Base-by-base conservation (phyloP, 2,888 invertebrate species). In the Meliscaeva auricollis region DNA sequence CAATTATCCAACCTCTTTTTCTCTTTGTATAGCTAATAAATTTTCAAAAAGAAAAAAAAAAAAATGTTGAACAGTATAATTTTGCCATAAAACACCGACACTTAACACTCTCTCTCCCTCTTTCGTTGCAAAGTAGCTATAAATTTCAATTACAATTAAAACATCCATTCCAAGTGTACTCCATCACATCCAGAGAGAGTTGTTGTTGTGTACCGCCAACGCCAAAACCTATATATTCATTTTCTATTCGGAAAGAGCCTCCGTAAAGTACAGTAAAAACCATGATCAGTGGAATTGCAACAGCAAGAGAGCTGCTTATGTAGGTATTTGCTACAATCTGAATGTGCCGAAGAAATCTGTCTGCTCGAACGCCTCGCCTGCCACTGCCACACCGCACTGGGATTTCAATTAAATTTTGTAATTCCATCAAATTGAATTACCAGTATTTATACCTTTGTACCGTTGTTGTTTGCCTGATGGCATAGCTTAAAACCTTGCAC, bases 401-500 rank as follows among this genome's bases (percentile, higher is more conserved):
- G 87, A 82, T 87, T 87, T 82, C 87, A 87, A 87, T 87, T 87
- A 87, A 82, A 82, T 87, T 82, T 74, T 62, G 87, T 87, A 87
- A 87, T 87, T 87, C 77, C 82, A 70, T 82, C 82, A 82, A 87
- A 87, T 87, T 87, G 87, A 87, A 87, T 87, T 87, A 77, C 81
- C 81, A 76, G 85, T 73, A 81, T 85, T 85, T 85, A 77, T 66
- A 50, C 50, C 66, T 50, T 66, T 66, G 66, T 66, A 11, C 48
- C n/a, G 64, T n/a, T n/a, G n/a, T n/a, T n/a, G n/a, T 80, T 62
- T 76, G 76, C 76, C 58, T 48, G 50, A 66, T 66, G 70, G 52
- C 50, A 66, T 35, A 46, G 70, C 26, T 66, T 66, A 50, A 66
- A 50, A 50, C 48, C 66, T 50, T 35, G 20, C 38, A 72, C 11